Base-by-base conservation (phyloP, 1,140 invertebrate genomes). In the Hycleus cichorii region DNA sequence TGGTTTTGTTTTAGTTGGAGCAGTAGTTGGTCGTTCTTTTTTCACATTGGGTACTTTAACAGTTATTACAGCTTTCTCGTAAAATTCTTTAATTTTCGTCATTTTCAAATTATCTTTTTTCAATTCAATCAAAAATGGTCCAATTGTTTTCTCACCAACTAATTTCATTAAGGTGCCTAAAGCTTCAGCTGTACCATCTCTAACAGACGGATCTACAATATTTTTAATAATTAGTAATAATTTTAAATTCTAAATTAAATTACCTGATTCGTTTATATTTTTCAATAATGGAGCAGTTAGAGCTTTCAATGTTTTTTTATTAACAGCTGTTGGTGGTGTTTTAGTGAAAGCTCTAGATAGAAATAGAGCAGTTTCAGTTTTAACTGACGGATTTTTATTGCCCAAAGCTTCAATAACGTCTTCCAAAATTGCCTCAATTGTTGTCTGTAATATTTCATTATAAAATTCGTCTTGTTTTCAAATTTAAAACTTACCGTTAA, bases 361-460 rank as follows among this genome's bases (percentile, higher is more conserved):
- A 73, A 97, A 98, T n/a, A 84, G 71, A 1, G 90, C 86, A 3
- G 91, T 95, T 78, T 98, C 95, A 0, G 90, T 83, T 75, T 96
- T 97, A 1, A 98, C 91, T 8, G 83, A 83, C 0, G 95, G 96
- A 78, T 97, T 98, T 76, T 98, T 98, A 74, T 95, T 96, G 26
- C 89, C 88, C 40, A 99, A 79, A 0, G 91, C 87, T 59, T 87
- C 87, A 1, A 91, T 63, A 11, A 87, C 76, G 66, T 95, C 91
- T 72, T 98, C 95, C 64, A 88, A 80, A 65, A 98, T 89, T 1
- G 83, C 77, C 77, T 98, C 96, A 4, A 98, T 77, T 56, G 78
- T 89, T 32, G 89, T 91, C 18, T 18, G 2, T 18, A 18, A 18
- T 18, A 18, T 18, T 18, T 18, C 18, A 18, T 18, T 18, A 18